These are phyloP conservation scores for Formica exsecta DNA, from an alignment of 1,140 invertebrate species.

Conservation along the genomic window DNA sequence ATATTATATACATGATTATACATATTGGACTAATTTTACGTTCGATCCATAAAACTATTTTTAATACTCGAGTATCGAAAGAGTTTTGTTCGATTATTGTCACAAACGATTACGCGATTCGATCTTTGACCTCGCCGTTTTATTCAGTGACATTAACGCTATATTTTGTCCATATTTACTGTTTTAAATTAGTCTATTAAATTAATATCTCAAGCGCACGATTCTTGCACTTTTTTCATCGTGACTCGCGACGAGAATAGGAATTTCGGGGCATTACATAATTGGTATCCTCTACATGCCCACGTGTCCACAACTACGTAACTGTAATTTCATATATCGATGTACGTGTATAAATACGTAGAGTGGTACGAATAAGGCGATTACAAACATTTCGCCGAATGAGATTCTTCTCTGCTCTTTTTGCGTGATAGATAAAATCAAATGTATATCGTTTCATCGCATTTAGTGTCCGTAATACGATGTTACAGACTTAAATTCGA, in stretches of 20 bases:
- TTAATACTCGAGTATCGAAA: not conserved
- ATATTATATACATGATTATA: not conserved
- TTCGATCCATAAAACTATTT: not conserved
- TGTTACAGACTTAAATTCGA: not conserved
- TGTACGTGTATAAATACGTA: slow-evolving; percentile 47
- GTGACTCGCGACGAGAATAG: slow-evolving; percentile 62
- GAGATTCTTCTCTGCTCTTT: not conserved
- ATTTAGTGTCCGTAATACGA: not conserved
- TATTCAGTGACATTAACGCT: not conserved
- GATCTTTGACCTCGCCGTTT: slow-evolving; percentile 1
- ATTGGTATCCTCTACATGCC: slow-evolving; percentile 52
- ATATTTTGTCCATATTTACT: not conserved
- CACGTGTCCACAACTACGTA: slow-evolving; percentile 59
- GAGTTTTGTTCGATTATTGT: not conserved
- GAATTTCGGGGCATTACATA: slow-evolving; percentile 70
- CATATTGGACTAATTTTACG: not conserved
- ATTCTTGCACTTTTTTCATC: slow-evolving; percentile 12
- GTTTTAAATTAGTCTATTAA: slow-evolving; percentile 14
- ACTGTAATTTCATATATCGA: slow-evolving; percentile 71
- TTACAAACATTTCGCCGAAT: not conserved
- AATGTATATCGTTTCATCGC: not conserved
- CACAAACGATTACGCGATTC: not conserved
- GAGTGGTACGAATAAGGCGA: slow-evolving; percentile 3
- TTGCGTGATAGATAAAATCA: not conserved
- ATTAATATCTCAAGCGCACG: slow-evolving; percentile 14